Conservation (phyloP, 2,888 invertebrate genomes). For the Pharmacophagus antenor region DNA sequence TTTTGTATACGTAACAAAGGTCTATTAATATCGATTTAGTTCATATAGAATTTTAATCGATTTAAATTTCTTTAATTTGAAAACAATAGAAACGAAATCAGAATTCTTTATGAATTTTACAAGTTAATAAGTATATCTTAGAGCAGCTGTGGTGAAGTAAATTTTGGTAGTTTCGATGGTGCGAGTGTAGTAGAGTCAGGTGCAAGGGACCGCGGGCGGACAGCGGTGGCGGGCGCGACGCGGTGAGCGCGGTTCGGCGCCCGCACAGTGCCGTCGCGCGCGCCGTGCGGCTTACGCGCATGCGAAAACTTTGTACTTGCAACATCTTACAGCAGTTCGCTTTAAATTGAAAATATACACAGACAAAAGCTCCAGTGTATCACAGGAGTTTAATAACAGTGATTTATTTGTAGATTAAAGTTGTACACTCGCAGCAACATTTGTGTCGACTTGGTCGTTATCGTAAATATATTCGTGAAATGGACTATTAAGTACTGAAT, state of each 20-base stretch:
- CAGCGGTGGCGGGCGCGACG: conserved; percentile 29
- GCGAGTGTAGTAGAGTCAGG: conserved; percentile 59
- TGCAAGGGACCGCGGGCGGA: conserved; percentile 60
- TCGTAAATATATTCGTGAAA: conserved; percentile 28
- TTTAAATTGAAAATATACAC: conserved; percentile 10
- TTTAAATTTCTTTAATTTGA: too few relatives aligned
- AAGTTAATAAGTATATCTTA: too few relatives aligned
- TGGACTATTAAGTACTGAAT: conserved; percentile 27
- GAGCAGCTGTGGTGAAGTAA: background rate
- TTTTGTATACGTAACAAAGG: too few relatives aligned
- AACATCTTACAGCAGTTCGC: conserved; percentile 47
- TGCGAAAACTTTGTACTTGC: conserved; percentile 62
- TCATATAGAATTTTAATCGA: too few relatives aligned
- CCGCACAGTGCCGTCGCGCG: conserved; percentile 68
- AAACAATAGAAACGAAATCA: too few relatives aligned
- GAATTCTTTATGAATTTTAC: too few relatives aligned
- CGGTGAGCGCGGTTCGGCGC: conserved; percentile 30
- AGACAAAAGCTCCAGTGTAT: conserved; percentile 3
- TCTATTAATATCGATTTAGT: too few relatives aligned
- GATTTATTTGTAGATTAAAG: conserved; percentile 7
- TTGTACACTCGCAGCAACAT: background rate
- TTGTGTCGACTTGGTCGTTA: background rate
- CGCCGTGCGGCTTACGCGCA: conserved; percentile 71
- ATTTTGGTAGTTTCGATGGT: conserved; percentile 14
- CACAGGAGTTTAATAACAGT: background rate